phyloP scores from a whole-genome alignment of 2,888 invertebrate species.

The Phragmatobia fuliginosa region DNA sequence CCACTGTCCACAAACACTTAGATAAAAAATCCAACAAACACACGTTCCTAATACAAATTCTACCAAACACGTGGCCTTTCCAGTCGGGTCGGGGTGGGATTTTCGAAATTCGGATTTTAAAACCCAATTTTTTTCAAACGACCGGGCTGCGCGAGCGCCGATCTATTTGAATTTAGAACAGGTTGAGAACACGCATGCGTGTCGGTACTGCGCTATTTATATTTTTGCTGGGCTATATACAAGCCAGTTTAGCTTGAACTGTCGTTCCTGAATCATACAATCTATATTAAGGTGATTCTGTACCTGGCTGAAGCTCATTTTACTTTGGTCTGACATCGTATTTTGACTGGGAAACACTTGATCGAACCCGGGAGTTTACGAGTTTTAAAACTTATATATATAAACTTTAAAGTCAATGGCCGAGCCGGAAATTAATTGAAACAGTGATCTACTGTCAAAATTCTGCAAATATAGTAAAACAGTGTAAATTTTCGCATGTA shows the following conservation, averaged over 20 bases:
- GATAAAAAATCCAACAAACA: constrained; percentile 50
- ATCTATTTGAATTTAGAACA: constrained; percentile 76
- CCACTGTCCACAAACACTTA: constrained; percentile 65
- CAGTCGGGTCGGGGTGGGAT: constrained; percentile 73
- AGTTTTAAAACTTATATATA: constrained; percentile 19
- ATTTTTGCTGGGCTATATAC: constrained; percentile 72
- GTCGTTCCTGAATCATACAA: constrained; percentile 24
- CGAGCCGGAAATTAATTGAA: neutral
- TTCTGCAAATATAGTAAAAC: neutral
- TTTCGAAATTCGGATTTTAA: constrained; percentile 55
- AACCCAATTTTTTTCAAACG: constrained; percentile 58
- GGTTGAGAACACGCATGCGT: constrained; percentile 64
- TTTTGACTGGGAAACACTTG: constrained; percentile 63
- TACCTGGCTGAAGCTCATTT: constrained; percentile 51
- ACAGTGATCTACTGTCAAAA: neutral
- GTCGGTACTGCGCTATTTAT: constrained; percentile 70
- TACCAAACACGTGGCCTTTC: constrained; percentile 72
- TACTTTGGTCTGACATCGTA: constrained; percentile 41
- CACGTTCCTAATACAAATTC: constrained; percentile 35
- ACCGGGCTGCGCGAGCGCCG: constrained; percentile 77
- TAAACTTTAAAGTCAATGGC: constrained; percentile 27
- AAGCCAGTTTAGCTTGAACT: constrained; percentile 57
- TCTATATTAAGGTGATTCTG: constrained; percentile 24
- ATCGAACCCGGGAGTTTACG: constrained; percentile 56
- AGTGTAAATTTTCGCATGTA: neutral